Evolutionary conservation across 1,140 invertebrate species (phyloP), one percentile per base, ranked within the genome.

Genomic region (Mesaphorura yosii): DNA sequence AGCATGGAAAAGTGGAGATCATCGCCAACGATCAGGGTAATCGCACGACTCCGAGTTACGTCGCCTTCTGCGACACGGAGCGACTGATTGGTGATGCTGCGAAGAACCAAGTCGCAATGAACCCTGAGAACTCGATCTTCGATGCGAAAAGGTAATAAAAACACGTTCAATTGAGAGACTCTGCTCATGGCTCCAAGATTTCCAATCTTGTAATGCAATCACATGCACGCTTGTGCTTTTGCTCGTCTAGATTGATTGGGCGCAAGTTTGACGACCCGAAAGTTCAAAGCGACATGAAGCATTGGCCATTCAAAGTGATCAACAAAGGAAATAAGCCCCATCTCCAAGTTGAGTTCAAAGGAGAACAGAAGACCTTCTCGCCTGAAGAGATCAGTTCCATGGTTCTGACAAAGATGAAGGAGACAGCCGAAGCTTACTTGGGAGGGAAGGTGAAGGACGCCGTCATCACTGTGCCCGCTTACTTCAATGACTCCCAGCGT

Each of bases 11-110:
- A 65, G 86, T 91, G 7, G 87, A 91, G 67, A 91, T 92, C 60
- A 91, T 92, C 45, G 84, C 87, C 37, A 93, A 93, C 64, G 86
- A 92, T 63, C 87, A 91, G 69, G 89, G 89, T 34, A 90, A 92
- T 67, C 74, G 87, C 51, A 91, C 86, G 15, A 91, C 88, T 17
- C 86, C 88, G 2, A 84, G 82, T 48, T 92, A 88, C 68, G 88
- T 94, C 14, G 88, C 88, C 3, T 94, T 94, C 69, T 89, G 81
- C 1, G 88, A 91, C 42, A 81, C 82, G 0, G 88, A 93, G 67
- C 71, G 89, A 26, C 71, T 93, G 12, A 84, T 92, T 53, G 88
- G 89, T 19, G 88, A 93, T 68, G 76, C 81, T 23, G 83, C 84
- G 2, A 84, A 83, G 67, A 83, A 83, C 59, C 82, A 84, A 68